Conservation (phyloP, 2,888 invertebrate genomes). For the Erebia epiphron region DNA sequence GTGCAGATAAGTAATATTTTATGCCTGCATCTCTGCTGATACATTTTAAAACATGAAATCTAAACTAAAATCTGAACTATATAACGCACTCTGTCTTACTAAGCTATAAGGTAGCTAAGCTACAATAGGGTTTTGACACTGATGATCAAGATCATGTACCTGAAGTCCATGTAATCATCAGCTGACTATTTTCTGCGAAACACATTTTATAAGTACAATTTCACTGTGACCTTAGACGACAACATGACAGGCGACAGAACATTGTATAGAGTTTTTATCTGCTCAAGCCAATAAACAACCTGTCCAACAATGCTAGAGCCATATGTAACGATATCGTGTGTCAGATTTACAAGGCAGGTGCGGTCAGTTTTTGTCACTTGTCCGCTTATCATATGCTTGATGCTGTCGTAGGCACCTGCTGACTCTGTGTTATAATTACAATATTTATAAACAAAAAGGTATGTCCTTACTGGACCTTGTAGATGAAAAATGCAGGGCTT, state of each 20-base stretch:
- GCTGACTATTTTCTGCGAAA: too few relatives aligned
- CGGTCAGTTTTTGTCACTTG: slow-evolving; percentile 52
- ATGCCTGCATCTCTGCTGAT: too few relatives aligned
- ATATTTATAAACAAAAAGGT: background rate
- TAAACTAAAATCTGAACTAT: too few relatives aligned
- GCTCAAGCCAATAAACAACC: slow-evolving; percentile 26
- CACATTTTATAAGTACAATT: background rate
- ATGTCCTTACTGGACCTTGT: background rate
- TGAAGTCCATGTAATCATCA: too few relatives aligned
- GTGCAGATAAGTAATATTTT: too few relatives aligned
- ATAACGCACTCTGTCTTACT: too few relatives aligned
- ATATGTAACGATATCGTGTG: slow-evolving; percentile 45
- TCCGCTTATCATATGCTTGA: slow-evolving; percentile 64
- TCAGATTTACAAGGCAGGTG: slow-evolving; percentile 66
- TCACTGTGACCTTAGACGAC: background rate
- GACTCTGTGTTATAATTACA: slow-evolving; percentile 12
- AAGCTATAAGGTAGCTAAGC: too few relatives aligned
- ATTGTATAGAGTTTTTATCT: slow-evolving; percentile 19
- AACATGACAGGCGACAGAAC: background rate
- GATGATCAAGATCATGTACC: too few relatives aligned
- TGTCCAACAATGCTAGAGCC: slow-evolving; percentile 43
- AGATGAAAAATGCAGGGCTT: background rate
- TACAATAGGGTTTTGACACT: too few relatives aligned
- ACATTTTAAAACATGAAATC: too few relatives aligned
- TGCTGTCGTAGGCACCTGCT: slow-evolving; percentile 42